Evolutionary conservation across 2,888 invertebrate species (phyloP).

Genomic region (Mycalesis mineus): DNA sequence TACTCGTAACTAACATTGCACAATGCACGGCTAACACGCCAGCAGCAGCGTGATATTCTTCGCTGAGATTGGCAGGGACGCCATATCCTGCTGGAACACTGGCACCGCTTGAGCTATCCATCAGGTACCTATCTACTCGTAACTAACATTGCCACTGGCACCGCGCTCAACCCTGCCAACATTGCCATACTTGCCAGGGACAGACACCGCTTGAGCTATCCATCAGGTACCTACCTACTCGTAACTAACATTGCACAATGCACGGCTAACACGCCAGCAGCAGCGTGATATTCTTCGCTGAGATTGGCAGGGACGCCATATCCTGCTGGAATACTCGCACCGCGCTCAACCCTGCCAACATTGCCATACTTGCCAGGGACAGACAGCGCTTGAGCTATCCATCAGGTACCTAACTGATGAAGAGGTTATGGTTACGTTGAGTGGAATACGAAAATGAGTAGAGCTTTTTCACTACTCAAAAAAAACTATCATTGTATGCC

Average conservation of each 20-base stretch:
- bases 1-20: too few relatives aligned
- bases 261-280: slow-evolving; percentile 80
- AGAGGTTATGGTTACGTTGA: too few relatives aligned
- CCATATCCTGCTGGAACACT: slow-evolving; percentile 80
- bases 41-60: slow-evolving; percentile 81
- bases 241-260: too few relatives aligned
- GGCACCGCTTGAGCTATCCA: slow-evolving; percentile 81
- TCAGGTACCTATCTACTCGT: slow-evolving; percentile 85
- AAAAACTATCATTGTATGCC: too few relatives aligned
- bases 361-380: slow-evolving; percentile 79
- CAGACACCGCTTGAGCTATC: slow-evolving; percentile 78
- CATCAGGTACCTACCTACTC: slow-evolving; percentile 85
- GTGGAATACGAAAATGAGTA: too few relatives aligned
- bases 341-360: slow-evolving; percentile 67
- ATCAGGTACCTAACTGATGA: slow-evolving; percentile 86
- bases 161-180: slow-evolving; percentile 66
- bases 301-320: slow-evolving; percentile 83
- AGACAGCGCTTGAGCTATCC: slow-evolving; percentile 77
- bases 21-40: slow-evolving; percentile 82
- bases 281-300: slow-evolving; percentile 82
- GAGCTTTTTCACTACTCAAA: too few relatives aligned
- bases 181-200: slow-evolving; percentile 80
- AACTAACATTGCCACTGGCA: too few relatives aligned
- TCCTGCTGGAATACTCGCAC: slow-evolving; percentile 85
- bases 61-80: slow-evolving; percentile 83